Conservation (phyloP, 2,797 vertebrate genomes). For the Schizothorax lantsangensis region DNA sequence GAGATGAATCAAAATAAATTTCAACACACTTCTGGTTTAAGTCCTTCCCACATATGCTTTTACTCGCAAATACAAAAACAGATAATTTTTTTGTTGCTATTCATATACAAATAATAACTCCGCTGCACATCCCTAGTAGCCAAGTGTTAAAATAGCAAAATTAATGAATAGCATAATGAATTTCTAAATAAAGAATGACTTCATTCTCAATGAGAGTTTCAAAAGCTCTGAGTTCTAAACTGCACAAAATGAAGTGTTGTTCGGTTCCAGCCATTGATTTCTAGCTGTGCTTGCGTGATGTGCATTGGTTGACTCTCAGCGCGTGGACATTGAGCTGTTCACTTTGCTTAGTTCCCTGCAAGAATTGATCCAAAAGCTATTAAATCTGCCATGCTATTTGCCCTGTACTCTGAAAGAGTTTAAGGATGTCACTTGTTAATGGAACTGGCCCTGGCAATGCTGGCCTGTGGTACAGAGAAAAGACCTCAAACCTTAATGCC, state of each 20-base stretch:
- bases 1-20: background rate
- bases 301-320: slow-evolving; percentile 31
- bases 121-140: background rate
- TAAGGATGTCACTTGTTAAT: slow-evolving; percentile 43
- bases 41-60: background rate
- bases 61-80: background rate
- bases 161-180: background rate
- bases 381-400: slow-evolving; percentile 23
- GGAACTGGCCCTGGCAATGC: slow-evolving; percentile 11
- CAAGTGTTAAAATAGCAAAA: background rate
- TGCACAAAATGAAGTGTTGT: slow-evolving; percentile 14
- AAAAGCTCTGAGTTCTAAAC: slow-evolving; percentile 10
- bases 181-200: background rate
- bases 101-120: background rate
- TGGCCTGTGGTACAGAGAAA: slow-evolving; percentile 51
- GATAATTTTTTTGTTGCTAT: background rate
- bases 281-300: slow-evolving; percentile 19
- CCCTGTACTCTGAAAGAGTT: slow-evolving; percentile 43
- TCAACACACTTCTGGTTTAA: background rate
- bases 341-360: slow-evolving; percentile 35
- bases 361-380: slow-evolving; percentile 51
- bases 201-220: background rate
- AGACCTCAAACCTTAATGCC: slow-evolving; percentile 47
- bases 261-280: slow-evolving; percentile 48
- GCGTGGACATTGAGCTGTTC: slow-evolving; percentile 27